Base-by-base conservation (phyloP, 2,888 invertebrate species). In the Lamproptera curius region DNA sequence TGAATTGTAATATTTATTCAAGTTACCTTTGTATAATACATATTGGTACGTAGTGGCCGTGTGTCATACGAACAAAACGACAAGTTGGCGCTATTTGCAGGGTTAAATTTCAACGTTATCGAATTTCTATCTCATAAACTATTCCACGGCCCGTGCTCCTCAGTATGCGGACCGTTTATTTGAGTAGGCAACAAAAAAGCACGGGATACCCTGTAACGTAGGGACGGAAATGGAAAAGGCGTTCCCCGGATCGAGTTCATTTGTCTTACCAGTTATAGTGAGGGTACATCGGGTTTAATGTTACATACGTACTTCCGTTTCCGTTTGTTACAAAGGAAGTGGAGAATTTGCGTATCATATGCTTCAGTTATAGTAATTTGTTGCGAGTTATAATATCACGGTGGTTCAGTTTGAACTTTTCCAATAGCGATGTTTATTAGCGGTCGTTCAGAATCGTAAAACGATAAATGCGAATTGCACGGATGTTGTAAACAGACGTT, bases 71-170 rank as follows among this genome's bases (percentile, higher is more conserved):
- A 42, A 48, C 64, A 63, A 66, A 64, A 65, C 63, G 63, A 62
- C 62, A 61, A 62, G 57, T 67, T 58, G 49, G 51, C 54, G 53
- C 58, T 71, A 68, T 69, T 70, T 63, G 58, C 56, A 44, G 65
- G 64, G 66, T 73, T 62, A 63, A 64, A 69, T 75, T 70, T 73
- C 71, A 76, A 67, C 62, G 57, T 57, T 73, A 77, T 77, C 67
- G 65, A 69, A 70, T 76, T 70, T 71, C 67, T 57, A 67, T 69
- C 67, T 69, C 62, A 71, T 71, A 66, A 73, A 73, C 65, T 75
- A 72, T 73, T 70, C 62, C 46, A 54, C 52, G 53, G 59, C 58
- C 16, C 26, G 42, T 50, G 52, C 51, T 54, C 56, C 47, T 55
- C 54, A 55, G 52, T 58, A 52, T 52, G 54, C 43, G 53, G 49